Conservation (phyloP, 2,113 vertebrate genomes). For the Smithornis capensis region DNA sequence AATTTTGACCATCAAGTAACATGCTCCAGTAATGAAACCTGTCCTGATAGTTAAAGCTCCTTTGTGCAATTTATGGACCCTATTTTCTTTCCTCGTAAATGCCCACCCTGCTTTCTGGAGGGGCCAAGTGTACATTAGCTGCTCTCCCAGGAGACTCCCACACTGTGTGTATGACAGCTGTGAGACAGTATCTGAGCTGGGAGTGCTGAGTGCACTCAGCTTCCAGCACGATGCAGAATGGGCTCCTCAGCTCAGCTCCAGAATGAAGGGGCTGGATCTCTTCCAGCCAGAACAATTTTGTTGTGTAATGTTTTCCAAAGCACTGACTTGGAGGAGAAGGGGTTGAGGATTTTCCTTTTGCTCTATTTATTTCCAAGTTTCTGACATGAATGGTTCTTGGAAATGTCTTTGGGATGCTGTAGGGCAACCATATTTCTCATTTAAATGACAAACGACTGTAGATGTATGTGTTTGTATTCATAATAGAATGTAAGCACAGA, state of each 20-base stretch:
- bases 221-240: background rate
- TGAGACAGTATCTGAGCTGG: background rate
- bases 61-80: background rate
- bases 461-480: background rate
- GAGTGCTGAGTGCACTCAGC: background rate
- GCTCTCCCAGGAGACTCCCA: background rate
- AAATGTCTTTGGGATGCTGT: background rate
- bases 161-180: background rate
- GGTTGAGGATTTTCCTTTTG: background rate
- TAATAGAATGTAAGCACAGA: background rate
- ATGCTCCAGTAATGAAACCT: conserved; percentile 2
- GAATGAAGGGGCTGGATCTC: background rate
- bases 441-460: background rate
- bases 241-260: background rate
- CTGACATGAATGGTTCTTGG: background rate
- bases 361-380: background rate
- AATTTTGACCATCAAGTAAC: conserved; percentile 4
- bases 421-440: background rate
- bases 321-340: background rate
- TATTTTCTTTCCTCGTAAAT: conserved; percentile 9
- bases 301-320: background rate
- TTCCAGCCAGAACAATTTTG: background rate
- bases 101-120: background rate
- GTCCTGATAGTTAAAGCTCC: background rate
- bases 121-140: background rate